A percentile compares a stretch with the other conserved stretches of the same genome.
Evolutionary conservation across 2,113 vertebrate genomes (phyloP).

Genomic region (Electrona antarctica): DNA sequence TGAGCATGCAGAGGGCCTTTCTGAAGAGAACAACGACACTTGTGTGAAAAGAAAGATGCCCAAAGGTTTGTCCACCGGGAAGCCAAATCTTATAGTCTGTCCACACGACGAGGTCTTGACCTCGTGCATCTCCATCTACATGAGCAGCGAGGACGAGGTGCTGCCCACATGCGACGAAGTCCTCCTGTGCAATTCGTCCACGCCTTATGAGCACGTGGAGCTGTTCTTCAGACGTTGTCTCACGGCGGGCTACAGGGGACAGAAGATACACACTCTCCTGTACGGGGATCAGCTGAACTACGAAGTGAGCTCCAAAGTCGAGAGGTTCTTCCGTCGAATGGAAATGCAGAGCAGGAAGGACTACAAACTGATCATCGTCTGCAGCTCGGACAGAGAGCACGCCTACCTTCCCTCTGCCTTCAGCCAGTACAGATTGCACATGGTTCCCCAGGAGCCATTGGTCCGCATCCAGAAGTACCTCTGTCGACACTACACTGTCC

Average conservation of each 20-base stretch:
- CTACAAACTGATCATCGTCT: constrained; percentile 87
- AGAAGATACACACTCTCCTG: constrained; percentile 87
- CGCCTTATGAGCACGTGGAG: constrained; percentile 85
- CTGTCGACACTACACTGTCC: constrained; percentile 79
- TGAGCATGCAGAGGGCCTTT: constrained; percentile 41
- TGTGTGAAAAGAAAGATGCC: constrained; percentile 77
- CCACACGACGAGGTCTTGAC: constrained; percentile 82
- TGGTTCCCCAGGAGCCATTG: constrained; percentile 80
- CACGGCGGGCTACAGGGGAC: constrained; percentile 60
- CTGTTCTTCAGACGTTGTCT: constrained; percentile 91
- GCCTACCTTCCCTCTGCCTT: constrained; percentile 90
- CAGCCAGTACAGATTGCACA: constrained; percentile 86
- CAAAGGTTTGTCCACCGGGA: constrained; percentile 74
- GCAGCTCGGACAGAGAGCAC: constrained; percentile 86
- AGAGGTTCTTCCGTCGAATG: constrained; percentile 85
- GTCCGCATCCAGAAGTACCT: constrained; percentile 82
- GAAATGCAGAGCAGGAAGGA: constrained; percentile 64
- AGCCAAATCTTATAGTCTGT: constrained; percentile 89
- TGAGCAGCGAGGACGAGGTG: constrained; percentile 79
- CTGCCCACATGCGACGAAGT: constrained; percentile 91
- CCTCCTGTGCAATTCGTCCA: constrained; percentile 86
- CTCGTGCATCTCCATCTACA: constrained; percentile 89
- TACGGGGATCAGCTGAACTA: constrained; percentile 89
- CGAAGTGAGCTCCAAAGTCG: constrained; percentile 85
- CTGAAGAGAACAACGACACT: constrained; percentile 8